Conservation (phyloP, 2,113 vertebrate species). For the Trematomus loennbergii region DNA sequence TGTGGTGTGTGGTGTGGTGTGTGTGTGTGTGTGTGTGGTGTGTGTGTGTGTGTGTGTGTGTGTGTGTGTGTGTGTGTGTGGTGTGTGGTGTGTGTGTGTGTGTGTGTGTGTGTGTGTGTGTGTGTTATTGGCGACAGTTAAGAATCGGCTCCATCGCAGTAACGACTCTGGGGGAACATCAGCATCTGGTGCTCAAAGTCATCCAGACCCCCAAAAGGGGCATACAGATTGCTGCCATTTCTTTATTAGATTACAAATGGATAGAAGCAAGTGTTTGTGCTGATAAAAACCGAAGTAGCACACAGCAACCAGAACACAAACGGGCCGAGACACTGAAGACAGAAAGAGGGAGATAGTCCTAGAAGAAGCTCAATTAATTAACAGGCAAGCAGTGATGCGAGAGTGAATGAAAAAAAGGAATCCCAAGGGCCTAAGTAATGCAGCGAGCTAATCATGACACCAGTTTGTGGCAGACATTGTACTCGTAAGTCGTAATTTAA, state of each 20-base stretch:
- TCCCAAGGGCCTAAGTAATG: constrained; percentile 46
- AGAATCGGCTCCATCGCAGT: constrained; percentile 71
- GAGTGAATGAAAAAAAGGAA: constrained; percentile 34
- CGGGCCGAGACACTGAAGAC: constrained; percentile 44
- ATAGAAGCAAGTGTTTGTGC: constrained; percentile 56
- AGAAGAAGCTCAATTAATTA: constrained; percentile 68
- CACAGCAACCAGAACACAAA: constrained; percentile 61
- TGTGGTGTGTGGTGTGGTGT: constrained; percentile 14
- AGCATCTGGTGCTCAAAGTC: constrained; percentile 83
- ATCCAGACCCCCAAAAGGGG: constrained; percentile 70
- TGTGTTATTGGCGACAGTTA: constrained; percentile 75
- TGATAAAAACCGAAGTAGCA: constrained; percentile 60
- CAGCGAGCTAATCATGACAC: constrained; percentile 30
- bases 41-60: not conserved
- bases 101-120: constrained; percentile 9
- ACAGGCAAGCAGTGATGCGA: constrained; percentile 45
- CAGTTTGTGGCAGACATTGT: not conserved
- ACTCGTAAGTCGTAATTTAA: no score
- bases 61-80: not conserved
- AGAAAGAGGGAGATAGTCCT: constrained; percentile 32
- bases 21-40: not conserved
- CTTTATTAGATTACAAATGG: constrained; percentile 76
- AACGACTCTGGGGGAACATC: constrained; percentile 76
- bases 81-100: constrained; percentile 12
- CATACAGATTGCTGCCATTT: constrained; percentile 73